Base-by-base conservation (phyloP, 2,113 vertebrate species). In the Corythornis madagascariensis region DNA sequence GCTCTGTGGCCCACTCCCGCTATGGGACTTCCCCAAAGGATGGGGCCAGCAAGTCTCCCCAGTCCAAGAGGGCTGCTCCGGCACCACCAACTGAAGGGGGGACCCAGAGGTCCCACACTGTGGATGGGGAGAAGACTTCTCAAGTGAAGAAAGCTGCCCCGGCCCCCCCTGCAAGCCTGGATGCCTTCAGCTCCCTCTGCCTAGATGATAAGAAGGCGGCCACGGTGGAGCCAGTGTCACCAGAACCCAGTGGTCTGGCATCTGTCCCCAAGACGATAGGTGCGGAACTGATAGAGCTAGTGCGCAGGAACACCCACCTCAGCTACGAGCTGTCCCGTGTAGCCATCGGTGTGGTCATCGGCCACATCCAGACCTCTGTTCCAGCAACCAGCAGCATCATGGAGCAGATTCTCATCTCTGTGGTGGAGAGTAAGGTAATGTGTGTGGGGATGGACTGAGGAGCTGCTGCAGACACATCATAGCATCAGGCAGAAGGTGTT, bases 271-370 rank as follows among this genome's bases (percentile, higher is more conserved):
- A 97, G 96, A 99, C 98, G 0, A 99, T 98, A 6, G 99, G 99
- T 64, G 98, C 98, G 0, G 99, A 99, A 79, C 97, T 99, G 96
- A 99, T 99, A 3, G 99, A 99, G 97, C 97, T 99, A 61, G 98
- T 99, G 24, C 98, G 99, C 91, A 99, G 98, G 94, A 99, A 99
- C 98, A 99, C 99, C 0, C 97, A 98, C 84, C 96, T 99, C 86
- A 99, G 99, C 97, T 99, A 99, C 6, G 98, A 99, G 95, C 97
- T 99, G 77, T 99, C 99, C 5, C 98, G 99, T 0, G 99, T 99
- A 31, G 99, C 99, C 22, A 99, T 99, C 0, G 99, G 98, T 0
- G 98, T 99, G 17, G 98, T 99, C 74, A 98, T 99, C 8, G 99
- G 99, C 24, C 99, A 99, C 84, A 99, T 99, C 96, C 99, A 99